A percentile compares a stretch with the other conserved stretches of the same genome.
Conservation (phyloP, 2,888 invertebrate genomes). For the Stenoptilia bipunctidactyla region DNA sequence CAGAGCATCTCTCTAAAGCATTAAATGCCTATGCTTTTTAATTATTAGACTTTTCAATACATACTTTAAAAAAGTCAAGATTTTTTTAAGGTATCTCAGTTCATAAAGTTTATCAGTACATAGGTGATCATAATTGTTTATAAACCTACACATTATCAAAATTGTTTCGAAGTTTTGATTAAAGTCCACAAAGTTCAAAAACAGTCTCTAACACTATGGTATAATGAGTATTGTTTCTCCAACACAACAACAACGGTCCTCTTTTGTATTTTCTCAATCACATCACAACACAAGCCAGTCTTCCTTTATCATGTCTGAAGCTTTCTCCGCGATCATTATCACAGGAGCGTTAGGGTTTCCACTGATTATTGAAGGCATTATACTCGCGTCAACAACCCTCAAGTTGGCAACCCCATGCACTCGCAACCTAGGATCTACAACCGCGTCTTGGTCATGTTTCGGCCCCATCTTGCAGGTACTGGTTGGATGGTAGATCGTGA, state of each 20-base stretch:
- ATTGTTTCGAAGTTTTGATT: too few species aligned
- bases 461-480: constrained; percentile 93
- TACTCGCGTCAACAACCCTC: constrained; percentile 86
- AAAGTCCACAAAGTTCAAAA: too few species aligned
- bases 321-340: constrained; percentile 93
- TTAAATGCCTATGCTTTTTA: too few species aligned
- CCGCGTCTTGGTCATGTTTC: constrained; percentile 78
- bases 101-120: too few species aligned
- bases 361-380: constrained; percentile 90
- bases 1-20: too few species aligned
- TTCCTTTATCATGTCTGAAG: constrained; percentile 89
- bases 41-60: too few species aligned
- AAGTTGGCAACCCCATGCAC: constrained; percentile 84
- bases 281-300: constrained; percentile 78
- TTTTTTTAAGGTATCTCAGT: too few species aligned
- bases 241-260: constrained; percentile 15
- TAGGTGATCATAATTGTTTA: too few species aligned
- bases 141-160: too few species aligned
- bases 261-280: constrained; percentile 2
- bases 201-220: background rate
- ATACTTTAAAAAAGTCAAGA: too few species aligned
- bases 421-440: constrained; percentile 82
- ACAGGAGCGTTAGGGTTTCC: constrained; percentile 92
- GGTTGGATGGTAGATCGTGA: constrained; percentile 88
- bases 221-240: constrained; percentile 3